These are phyloP conservation scores for Caradrina clavipalpis DNA, from an alignment of 2,888 invertebrate species.

Conservation along the genomic window DNA sequence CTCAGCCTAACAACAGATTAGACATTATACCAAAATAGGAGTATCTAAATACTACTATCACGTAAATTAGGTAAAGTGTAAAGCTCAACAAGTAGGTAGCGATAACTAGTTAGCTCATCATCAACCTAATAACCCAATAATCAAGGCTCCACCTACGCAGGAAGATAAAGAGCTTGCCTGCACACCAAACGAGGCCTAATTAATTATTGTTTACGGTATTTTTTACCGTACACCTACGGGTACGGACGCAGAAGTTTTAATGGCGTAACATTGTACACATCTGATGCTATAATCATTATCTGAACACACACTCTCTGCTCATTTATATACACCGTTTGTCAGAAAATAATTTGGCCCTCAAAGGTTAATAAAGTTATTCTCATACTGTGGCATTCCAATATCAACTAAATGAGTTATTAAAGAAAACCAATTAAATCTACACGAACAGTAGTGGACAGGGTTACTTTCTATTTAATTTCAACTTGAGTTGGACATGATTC, in stretches of 20 bases:
- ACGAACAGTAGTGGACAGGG: conserved; percentile 53
- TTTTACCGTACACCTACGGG: conserved; percentile 50
- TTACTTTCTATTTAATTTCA: conserved; percentile 68
- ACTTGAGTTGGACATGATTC: conserved; percentile 43
- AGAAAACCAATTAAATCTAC: conserved; percentile 67
- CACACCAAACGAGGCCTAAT: conserved; percentile 56
- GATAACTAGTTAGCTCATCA: conserved; percentile 58
- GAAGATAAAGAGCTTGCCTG: conserved; percentile 55
- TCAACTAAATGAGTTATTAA: conserved; percentile 66
- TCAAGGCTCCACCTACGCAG: conserved; percentile 52
- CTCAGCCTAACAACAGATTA: neutral
- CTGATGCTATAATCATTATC: conserved; percentile 45
- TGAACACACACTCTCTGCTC: conserved; percentile 18
- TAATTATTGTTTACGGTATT: conserved; percentile 64
- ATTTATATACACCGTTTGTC: conserved; percentile 18
- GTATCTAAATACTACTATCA: neutral
- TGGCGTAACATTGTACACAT: conserved; percentile 53
- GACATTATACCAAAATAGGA: neutral
- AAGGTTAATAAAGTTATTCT: conserved; percentile 51
- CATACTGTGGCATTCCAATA: conserved; percentile 28
- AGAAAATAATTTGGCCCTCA: conserved; percentile 27
- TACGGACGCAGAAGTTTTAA: conserved; percentile 44
- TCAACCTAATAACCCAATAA: conserved; percentile 63
- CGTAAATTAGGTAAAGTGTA: conserved; percentile 23
- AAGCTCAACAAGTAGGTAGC: conserved; percentile 37